Percentiles rank a stretch among this genome's conserved stretches.
Evolutionary conservation across 2,113 vertebrate genomes (phyloP).

Genomic region (Catagonus wagneri): DNA sequence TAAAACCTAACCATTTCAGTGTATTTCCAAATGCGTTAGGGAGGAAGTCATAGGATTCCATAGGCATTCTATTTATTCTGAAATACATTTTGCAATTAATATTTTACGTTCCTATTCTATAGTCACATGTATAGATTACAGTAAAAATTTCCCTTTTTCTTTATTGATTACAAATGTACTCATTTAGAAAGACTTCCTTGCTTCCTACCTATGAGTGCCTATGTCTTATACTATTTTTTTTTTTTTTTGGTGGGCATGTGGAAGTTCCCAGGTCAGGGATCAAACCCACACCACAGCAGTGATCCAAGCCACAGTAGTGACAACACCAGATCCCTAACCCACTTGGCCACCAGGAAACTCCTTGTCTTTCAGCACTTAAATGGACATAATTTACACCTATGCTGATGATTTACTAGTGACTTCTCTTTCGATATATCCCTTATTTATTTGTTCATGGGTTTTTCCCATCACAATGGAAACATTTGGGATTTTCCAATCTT

Average conservation of each 20-base stretch:
- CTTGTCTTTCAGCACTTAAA: neutral
- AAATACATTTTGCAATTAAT: neutral
- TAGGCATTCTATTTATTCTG: neutral
- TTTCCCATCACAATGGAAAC: conserved; percentile 59
- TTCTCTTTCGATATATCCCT: conserved; percentile 40
- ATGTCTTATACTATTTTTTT: too few species aligned
- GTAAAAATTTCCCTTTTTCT: neutral
- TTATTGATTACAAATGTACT: neutral
- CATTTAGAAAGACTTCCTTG: conserved; percentile 6
- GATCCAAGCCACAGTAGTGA: too few species aligned
- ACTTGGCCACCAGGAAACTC: too few species aligned
- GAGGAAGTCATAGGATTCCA: neutral
- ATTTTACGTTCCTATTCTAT: neutral
- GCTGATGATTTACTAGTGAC: conserved; percentile 53
- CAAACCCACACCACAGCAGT: too few species aligned
- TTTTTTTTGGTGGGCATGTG: too few species aligned
- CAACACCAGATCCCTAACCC: too few species aligned
- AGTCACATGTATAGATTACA: neutral
- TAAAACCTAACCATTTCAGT: neutral
- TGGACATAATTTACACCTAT: neutral
- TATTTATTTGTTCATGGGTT: conserved; percentile 69
- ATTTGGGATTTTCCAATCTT: conserved; percentile 76
- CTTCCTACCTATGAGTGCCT: neutral
- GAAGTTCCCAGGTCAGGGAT: too few species aligned
- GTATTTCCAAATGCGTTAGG: conserved; percentile 2